Conservation (phyloP, 2,888 invertebrate genomes). For the Melipona beecheii region DNA sequence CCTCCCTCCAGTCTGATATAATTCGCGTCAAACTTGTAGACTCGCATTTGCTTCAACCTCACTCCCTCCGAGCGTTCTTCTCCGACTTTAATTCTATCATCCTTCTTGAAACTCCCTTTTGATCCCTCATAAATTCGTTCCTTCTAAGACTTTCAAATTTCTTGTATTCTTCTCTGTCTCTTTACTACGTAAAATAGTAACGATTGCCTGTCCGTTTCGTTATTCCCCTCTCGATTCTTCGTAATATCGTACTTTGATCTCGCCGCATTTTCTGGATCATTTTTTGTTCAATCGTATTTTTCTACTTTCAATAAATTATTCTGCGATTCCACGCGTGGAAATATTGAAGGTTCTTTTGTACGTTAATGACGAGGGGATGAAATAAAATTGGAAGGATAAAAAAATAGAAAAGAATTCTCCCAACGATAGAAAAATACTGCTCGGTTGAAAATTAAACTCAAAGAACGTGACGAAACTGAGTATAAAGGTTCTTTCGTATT, state of each 20-base stretch:
- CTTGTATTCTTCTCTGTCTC: not conserved
- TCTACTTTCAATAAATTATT: not conserved
- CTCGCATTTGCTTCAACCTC: not conserved
- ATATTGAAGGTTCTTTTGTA: not conserved
- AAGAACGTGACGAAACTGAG: too few species aligned
- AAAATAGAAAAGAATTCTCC: too few species aligned
- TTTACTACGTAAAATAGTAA: not conserved
- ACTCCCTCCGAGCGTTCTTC: not conserved
- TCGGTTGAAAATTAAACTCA: too few species aligned
- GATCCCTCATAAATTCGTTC: not conserved
- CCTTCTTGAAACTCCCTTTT: not conserved
- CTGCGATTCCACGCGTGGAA: not conserved
- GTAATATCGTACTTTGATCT: not conserved
- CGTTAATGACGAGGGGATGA: not conserved
- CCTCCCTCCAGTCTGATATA: not conserved
- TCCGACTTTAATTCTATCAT: slow-evolving; percentile 1
- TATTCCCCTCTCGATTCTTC: not conserved
- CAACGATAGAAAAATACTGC: too few species aligned
- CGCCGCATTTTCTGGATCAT: not conserved
- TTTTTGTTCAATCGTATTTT: not conserved
- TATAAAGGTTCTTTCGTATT: too few species aligned
- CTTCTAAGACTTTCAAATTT: not conserved
- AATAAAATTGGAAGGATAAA: too few species aligned
- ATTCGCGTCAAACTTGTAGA: not conserved
- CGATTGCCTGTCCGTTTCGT: not conserved